Base-by-base conservation (phyloP, 35 echinoderm and acorn worm genomes). In the Diadema setosum region DNA sequence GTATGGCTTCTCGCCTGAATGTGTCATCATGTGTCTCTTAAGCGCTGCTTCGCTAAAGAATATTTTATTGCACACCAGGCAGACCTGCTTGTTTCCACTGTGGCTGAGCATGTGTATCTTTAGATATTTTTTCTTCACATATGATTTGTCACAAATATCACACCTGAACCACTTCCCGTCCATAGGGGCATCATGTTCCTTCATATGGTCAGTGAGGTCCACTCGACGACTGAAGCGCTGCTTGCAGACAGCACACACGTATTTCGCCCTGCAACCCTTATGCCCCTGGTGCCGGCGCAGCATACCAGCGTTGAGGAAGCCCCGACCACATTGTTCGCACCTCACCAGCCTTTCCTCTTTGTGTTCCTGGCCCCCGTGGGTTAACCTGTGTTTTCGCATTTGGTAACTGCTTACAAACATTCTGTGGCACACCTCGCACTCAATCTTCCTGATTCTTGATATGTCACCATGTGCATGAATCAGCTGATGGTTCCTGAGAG, bases 361-460 rank as follows among this genome's bases (percentile, higher is more conserved):
- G 63, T 67, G 63, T 11, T 67, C 63, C 63, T 67, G 63, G 8
- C 63, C 63, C 37, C 63, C 63, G 5, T 67, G 63, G 2, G 63
- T 67, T 2, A 67, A 34, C 16, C 63, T 26, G 37, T 67, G 63
- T 11, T 26, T 67, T 29, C 63, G 30, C 63, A 67, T 67, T 34
- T 67, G 63, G 29, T 33, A 67, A 5, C 63, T 34, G 16, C 27
- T 67, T 15, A 33, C 30, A 21, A 93, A 93, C 11, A 76, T 49
- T 40, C 59, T 82, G 39, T 76, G 35, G 46, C 91, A 93, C n/a
- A 74, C 35, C 34, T 83, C 81, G 70, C 91, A 93, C 42, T 93
- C 37, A 65, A 93, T 8, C 85, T 87, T 44, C 70, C 70, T 43
- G 76, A 46, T 20, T 23, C 86, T 25, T 57, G 36, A 42, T 91